Evolutionary conservation across 2,888 invertebrate genomes (phyloP).

Genomic region (Drosophila peninsularis): DNA sequence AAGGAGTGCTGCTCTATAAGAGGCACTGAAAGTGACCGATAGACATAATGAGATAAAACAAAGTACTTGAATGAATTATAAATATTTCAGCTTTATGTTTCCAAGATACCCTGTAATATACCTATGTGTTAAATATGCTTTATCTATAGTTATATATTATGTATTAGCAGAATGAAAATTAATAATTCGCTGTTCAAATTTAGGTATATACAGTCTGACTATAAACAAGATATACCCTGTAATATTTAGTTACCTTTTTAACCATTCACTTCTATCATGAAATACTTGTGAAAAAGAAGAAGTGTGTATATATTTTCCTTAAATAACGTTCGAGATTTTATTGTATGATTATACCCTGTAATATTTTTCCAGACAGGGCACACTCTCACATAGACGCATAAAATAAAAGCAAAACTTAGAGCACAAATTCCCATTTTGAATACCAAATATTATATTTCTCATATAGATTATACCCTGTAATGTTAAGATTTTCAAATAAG

Average conservation of each 20-base stretch:
- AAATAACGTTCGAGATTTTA: not conserved
- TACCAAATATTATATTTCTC: not conserved
- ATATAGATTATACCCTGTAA: not conserved
- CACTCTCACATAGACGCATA: not conserved
- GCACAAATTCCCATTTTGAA: accelerated
- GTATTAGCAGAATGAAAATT: too few species aligned
- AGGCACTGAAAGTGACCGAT: too few species aligned
- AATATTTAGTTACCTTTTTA: not conserved
- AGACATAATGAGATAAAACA: too few species aligned
- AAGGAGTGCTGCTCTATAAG: too few species aligned
- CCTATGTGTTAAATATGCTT: too few species aligned
- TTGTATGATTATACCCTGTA: not conserved
- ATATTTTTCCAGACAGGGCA: not conserved
- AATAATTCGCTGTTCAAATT: too few species aligned
- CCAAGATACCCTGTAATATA: too few species aligned
- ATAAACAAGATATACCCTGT: not conserved
- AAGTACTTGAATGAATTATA: too few species aligned
- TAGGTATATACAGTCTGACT: too few species aligned
- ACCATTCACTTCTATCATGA: not conserved
- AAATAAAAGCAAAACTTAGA: not conserved
- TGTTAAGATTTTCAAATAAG: not conserved
- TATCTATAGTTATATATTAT: too few species aligned
- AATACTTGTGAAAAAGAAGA: not conserved
- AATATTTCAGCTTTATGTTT: too few species aligned
- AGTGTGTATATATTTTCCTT: not conserved